These are phyloP conservation scores for Rhamphomyia laevipes DNA, from an alignment of 2,888 invertebrate species.

Conservation along the genomic window DNA sequence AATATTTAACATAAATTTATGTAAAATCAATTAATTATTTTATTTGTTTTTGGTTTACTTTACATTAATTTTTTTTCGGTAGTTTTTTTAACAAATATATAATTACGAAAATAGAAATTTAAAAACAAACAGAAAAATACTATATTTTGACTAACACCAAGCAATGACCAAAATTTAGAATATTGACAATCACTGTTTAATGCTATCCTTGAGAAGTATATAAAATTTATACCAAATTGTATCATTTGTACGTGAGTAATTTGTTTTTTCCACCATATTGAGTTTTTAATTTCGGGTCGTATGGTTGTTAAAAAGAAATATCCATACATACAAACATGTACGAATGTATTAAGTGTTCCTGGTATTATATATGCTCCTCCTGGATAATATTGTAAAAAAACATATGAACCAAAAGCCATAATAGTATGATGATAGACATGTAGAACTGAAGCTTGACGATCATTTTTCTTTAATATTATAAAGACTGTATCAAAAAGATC, in stretches of 20 bases:
- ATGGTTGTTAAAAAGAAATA: conserved; percentile 67
- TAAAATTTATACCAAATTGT: conserved; percentile 47
- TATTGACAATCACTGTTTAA: conserved; percentile 45
- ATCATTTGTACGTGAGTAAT: conserved; percentile 70
- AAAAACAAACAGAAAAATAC: conserved; percentile 53
- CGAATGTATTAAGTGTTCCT: conserved; percentile 57
- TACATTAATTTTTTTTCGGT: no score
- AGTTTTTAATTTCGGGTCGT: conserved; percentile 54
- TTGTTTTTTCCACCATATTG: conserved; percentile 71
- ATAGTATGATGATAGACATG: conserved; percentile 59
- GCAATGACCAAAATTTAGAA: conserved; percentile 43
- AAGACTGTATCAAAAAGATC: conserved; percentile 58
- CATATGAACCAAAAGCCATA: conserved; percentile 51
- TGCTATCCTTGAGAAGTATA: conserved; percentile 41
- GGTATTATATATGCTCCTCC: conserved; percentile 55
- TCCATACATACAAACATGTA: conserved; percentile 71
- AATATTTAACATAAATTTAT: no score
- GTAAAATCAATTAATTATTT: no score
- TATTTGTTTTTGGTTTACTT: no score
- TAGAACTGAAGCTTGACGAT: conserved; percentile 52
- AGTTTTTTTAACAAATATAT: neutral
- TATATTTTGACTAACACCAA: conserved; percentile 51
- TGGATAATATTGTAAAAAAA: conserved; percentile 43
- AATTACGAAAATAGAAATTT: conserved; percentile 46
- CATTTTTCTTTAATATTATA: conserved; percentile 55